Evolutionary conservation across 2,113 vertebrate species (phyloP), one percentile per base, ranked within the genome.

Genomic region (Fulica atra): DNA sequence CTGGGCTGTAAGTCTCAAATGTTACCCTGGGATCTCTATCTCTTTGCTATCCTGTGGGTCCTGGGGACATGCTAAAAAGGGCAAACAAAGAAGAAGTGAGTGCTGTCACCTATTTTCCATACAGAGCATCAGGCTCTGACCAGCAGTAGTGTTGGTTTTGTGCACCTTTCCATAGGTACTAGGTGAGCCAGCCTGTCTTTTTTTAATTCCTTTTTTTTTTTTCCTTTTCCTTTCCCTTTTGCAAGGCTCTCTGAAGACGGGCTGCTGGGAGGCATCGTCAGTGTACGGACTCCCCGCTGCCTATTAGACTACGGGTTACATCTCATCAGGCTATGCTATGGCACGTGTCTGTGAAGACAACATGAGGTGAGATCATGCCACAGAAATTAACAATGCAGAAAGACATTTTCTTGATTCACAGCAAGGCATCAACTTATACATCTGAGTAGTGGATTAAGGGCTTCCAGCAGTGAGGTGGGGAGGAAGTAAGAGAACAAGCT

Each of bases 361-460:
- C 95, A 86, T 72, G 94, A 95, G 86, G 88, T 8, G 48, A 72
- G 61, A 94, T 89, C 84, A 84, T 68, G 81, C 51, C 94, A 96
- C 31, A 71, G 89, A 81, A 95, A 86, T 95, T 93, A 95, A 95
- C 89, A 93, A 71, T 81, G 83, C 87, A 95, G 90, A 96, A 96
- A 94, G 83, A 82, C 53, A 71, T 94, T 89, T 91, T 81, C 93
- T 86, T 95, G 89, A 95, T 95, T 94, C 88, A 65, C 77, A 93
- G 92, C 53, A 64, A 70, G 91, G 64, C 92, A 83, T 95, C 92
- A 95, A 82, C 72, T 68, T 88, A 81, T 44, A 74, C 88, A 95
- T 89, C 73, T 91, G 88, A 88, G 81, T 73, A 83, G 91, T 66
- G 64, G 86, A 95, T 95, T 94, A 94, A 94, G 70, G 86, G 92